phyloP scores from a whole-genome alignment of 2,888 invertebrate genomes.

The Morinoia aosen region DNA sequence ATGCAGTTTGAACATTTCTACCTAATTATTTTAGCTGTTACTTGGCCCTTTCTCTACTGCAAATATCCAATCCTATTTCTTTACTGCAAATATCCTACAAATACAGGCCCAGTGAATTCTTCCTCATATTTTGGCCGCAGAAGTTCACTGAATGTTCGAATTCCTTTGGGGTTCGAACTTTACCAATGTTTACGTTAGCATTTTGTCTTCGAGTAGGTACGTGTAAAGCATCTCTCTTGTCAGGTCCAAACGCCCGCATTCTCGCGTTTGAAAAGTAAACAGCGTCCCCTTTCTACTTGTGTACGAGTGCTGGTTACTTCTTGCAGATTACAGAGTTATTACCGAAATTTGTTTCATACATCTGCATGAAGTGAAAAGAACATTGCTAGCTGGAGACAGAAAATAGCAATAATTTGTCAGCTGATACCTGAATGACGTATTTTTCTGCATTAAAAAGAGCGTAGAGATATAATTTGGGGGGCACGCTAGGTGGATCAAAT shows the following conservation, averaged over 20 bases:
- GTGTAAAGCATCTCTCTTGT: too few species aligned
- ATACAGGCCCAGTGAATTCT: neutral
- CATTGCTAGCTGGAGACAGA: neutral
- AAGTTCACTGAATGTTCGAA: neutral
- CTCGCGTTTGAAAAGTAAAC: neutral
- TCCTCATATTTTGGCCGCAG: neutral
- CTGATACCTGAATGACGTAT: too few species aligned
- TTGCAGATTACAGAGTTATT: neutral
- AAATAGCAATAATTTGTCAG: neutral
- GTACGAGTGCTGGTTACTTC: neutral
- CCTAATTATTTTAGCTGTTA: too few species aligned
- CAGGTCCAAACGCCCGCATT: neutral
- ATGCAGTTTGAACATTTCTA: too few species aligned
- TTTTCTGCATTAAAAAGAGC: too few species aligned
- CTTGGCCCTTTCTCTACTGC: too few species aligned
- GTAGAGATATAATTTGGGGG: too few species aligned
- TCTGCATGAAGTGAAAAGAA: neutral
- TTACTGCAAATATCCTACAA: too few species aligned
- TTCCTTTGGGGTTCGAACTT: neutral
- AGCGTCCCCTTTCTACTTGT: neutral
- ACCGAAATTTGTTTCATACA: neutral
- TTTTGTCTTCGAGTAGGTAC: neutral
- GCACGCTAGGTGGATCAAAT: too few species aligned
- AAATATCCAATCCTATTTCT: too few species aligned
- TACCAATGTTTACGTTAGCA: neutral